Conservation (phyloP, 2,797 vertebrate genomes). For the Gila robusta region DNA sequence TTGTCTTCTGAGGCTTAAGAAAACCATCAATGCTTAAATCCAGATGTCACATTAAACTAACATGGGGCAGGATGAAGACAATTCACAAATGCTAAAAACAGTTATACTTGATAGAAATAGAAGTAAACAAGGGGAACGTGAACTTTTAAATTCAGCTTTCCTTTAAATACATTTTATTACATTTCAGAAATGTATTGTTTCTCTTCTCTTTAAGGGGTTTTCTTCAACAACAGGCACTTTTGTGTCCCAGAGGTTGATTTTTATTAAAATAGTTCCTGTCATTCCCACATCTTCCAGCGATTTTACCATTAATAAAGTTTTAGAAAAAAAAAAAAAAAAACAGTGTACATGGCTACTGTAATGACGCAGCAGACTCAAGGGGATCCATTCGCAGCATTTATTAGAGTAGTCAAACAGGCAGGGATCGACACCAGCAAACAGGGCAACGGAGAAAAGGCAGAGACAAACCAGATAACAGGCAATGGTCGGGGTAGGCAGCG, state of each 20-base stretch:
- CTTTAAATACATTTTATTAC: not conserved
- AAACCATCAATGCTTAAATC: conserved; percentile 44
- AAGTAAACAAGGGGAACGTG: not conserved
- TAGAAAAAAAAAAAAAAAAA: too few relatives aligned
- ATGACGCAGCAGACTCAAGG: too few relatives aligned
- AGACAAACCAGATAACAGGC: too few relatives aligned
- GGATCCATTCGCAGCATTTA: too few relatives aligned
- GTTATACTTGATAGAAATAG: conserved; percentile 11
- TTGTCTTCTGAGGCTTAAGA: conserved; percentile 35
- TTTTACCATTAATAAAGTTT: not conserved
- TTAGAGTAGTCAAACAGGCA: too few relatives aligned
- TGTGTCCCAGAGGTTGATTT: not conserved
- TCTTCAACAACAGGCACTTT: too few relatives aligned
- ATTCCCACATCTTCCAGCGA: not conserved
- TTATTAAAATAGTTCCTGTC: not conserved
- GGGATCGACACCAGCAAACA: too few relatives aligned
- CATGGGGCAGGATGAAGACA: not conserved
- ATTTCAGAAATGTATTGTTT: not conserved
- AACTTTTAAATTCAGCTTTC: not conserved
- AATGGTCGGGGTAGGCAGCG: too few relatives aligned
- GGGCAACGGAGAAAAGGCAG: too few relatives aligned
- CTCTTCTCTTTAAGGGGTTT: not conserved
- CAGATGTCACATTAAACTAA: conserved; percentile 39
- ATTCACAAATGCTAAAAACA: not conserved
- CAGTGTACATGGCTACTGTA: not conserved